A percentile compares a stretch with the other conserved stretches of the same genome.
Evolutionary conservation across 2,113 vertebrate genomes (phyloP).

Genomic region (Cephalopterus ornatus): DNA sequence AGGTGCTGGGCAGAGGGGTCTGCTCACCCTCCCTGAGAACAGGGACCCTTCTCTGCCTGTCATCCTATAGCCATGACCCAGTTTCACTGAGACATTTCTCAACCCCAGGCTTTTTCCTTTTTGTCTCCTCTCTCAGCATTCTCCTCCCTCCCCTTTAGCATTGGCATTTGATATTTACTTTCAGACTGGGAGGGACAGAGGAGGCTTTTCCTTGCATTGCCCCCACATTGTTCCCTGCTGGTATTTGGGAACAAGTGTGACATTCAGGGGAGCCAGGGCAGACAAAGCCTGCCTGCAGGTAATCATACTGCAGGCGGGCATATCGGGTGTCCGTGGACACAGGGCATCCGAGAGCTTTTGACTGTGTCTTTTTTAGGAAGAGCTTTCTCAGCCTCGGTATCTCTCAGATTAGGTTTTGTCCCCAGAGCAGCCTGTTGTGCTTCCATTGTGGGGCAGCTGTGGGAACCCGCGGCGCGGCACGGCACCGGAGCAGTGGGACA

Average conservation of each 20-base stretch:
- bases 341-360: slow-evolving; percentile 59
- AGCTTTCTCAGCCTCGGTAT: slow-evolving; percentile 69
- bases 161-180: slow-evolving; percentile 25
- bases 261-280: slow-evolving; percentile 54
- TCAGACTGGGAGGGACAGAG: slow-evolving; percentile 25
- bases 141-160: background rate
- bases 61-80: slow-evolving; percentile 62
- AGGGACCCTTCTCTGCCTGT: background rate
- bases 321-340: slow-evolving; percentile 69
- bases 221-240: slow-evolving; percentile 30
- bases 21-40: background rate
- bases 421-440: slow-evolving; percentile 64
- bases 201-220: slow-evolving; percentile 29
- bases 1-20: background rate
- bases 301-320: background rate
- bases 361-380: slow-evolving; percentile 65
- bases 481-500: slow-evolving; percentile 25
- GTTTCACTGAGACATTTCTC: background rate
- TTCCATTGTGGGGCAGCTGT: slow-evolving; percentile 68
- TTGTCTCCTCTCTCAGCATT: background rate
- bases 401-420: slow-evolving; percentile 74
- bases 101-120: background rate
- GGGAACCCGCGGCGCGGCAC: slow-evolving; percentile 54
- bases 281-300: slow-evolving; percentile 64
- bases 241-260: slow-evolving; percentile 68